These are phyloP conservation scores for Parnassius apollo DNA, from an alignment of 2,888 invertebrate species.

Conservation along the genomic window DNA sequence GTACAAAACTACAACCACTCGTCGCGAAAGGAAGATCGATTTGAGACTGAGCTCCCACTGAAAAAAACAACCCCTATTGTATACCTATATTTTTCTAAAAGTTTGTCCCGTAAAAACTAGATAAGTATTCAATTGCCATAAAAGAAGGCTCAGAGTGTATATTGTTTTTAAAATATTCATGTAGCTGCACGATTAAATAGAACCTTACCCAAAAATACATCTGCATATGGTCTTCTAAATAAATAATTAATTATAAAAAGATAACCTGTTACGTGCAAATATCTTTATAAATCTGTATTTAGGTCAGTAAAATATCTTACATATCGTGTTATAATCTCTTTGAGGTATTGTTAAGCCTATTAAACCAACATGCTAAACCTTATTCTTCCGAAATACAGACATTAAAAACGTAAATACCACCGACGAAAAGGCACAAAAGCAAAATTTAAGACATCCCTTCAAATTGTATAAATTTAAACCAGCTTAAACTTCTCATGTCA, in stretches of 20 bases:
- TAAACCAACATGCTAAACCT: constrained; percentile 58
- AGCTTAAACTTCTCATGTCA: constrained; percentile 37
- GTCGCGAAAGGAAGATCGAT: constrained; percentile 61
- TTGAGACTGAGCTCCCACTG: constrained; percentile 26
- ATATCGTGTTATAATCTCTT: constrained; percentile 54
- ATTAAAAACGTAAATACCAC: constrained; percentile 61
- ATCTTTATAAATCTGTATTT: constrained; percentile 42
- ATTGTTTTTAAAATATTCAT: constrained; percentile 27
- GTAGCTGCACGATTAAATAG: constrained; percentile 22
- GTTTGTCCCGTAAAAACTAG: constrained; percentile 12
- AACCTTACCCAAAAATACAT: constrained; percentile 31
- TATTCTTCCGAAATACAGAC: constrained; percentile 45
- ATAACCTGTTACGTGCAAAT: constrained; percentile 77
- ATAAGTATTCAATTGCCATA: constrained; percentile 15
- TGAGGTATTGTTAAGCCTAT: constrained; percentile 63
- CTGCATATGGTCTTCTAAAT: constrained; percentile 51
- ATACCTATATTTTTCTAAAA: constrained; percentile 19
- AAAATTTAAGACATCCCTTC: constrained; percentile 37
- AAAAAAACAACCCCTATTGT: constrained; percentile 8
- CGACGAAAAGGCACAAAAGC: constrained; percentile 52
- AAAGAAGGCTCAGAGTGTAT: constrained; percentile 28
- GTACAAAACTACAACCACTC: constrained; percentile 74
- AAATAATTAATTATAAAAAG: constrained; percentile 51
- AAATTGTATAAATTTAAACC: constrained; percentile 34
- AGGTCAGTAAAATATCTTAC: constrained; percentile 30